Evolutionary conservation across 2,888 invertebrate genomes (phyloP), one percentile per base, ranked within the genome.

Genomic region (Tribolium freemani): DNA sequence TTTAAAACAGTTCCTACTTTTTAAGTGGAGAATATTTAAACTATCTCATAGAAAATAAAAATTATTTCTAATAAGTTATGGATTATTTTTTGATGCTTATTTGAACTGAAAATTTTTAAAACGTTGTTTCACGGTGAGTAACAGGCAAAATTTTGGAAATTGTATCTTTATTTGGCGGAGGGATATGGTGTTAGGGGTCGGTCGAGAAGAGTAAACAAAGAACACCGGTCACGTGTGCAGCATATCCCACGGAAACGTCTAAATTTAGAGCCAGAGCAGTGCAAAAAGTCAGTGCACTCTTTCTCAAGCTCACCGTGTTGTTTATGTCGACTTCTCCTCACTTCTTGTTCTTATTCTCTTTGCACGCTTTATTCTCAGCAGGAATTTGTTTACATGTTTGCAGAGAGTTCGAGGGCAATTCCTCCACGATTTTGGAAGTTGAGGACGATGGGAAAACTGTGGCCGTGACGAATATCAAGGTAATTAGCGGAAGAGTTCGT

Each of bases 401-500:
- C 78, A 87, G 87, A 73, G 87, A 87, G 80, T 76, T 80, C 56
- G 81, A 80, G 54, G 71, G 76, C 46, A 81, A 82, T 58, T 83
- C 84, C 9, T 78, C 86, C 74, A 86, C 88, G 50, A 85, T 88
- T 5, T 87, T 91, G 0, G 83, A 83, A 72, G 87, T 90, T 20
- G 82, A 88, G 54, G 88, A 88, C 76, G 85, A 85, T 26, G 86
- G 87, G 63, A 70, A 61, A 56, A 88, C 88, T 10, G 86, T 91
- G 8, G 87, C 90, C 8, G 88, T 91, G 56, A 91, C 90, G 3
- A 91, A 91, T 81, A 84, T 90, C 9, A 91, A 91, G 87, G 91
- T 90, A 86, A 82, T 85, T 75, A 66, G 16, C 1, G 9, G 56
- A 20, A 31, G 51, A 38, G 30, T 10, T 56, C 46, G 26, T 31